phyloP scores from a whole-genome alignment of 2,888 invertebrate species.

The Norana najaformis region DNA sequence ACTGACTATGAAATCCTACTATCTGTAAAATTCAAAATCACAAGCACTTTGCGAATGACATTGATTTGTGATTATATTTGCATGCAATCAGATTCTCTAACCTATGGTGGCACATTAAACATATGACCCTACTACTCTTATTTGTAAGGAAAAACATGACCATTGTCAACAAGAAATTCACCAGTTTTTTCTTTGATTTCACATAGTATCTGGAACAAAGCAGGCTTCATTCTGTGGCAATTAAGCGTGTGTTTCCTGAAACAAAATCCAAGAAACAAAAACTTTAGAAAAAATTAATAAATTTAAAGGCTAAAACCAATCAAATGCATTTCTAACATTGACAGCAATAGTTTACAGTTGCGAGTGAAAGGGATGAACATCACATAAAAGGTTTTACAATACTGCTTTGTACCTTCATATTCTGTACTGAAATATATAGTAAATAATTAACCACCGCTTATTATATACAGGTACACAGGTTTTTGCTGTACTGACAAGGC shows the following conservation, averaged over 20 bases:
- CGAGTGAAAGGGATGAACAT: neutral
- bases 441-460: too few species aligned
- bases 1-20: neutral
- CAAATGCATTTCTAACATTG: neutral
- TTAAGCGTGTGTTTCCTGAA: slow-evolving; percentile 70
- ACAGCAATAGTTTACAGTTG: neutral
- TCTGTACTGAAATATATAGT: too few species aligned
- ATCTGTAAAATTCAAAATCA: neutral
- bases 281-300: neutral
- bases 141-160: neutral
- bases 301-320: neutral
- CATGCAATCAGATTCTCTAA: neutral
- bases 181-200: slow-evolving; percentile 99
- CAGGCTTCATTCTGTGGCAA: slow-evolving; percentile 98
- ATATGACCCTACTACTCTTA: neutral
- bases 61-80: neutral
- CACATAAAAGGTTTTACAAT: neutral
- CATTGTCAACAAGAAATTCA: slow-evolving; percentile 62
- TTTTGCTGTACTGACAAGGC: too few species aligned
- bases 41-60: neutral
- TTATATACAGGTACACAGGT: too few species aligned
- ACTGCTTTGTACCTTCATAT: neutral
- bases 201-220: slow-evolving; percentile 94
- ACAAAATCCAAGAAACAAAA: neutral
- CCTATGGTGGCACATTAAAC: neutral